Base-by-base conservation (phyloP, 2,113 vertebrate species). In the Odontesthes bonariensis region DNA sequence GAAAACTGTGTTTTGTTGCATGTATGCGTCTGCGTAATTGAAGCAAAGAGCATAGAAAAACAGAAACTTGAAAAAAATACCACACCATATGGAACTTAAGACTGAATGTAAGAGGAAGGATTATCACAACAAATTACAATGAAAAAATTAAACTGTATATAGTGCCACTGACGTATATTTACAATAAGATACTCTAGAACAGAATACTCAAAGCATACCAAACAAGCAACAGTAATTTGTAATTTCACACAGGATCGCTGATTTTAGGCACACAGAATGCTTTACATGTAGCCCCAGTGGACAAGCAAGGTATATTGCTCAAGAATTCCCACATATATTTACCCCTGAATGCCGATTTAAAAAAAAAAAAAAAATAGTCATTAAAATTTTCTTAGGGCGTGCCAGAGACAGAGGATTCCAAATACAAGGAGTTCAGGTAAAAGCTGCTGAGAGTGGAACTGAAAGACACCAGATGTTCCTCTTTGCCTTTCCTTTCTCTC, bases 381-480 rank as follows among this genome's bases (percentile, higher is more conserved):
- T 77, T 81, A 2, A 8, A 74, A 84, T 87, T 89, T 80, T 84
- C 68, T 56, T 64, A 46, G 23, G 63, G 64, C 63, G 77, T 83
- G 71, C 73, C 72, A 79, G 73, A 44, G 23, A 71, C 57, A 17
- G 57, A 72, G 66, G 63, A 70, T 80, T 68, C 68, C 44, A 88
- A 75, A 86, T 82, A 89, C 31, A 71, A 79, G 75, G 63, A 79
- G 74, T 60, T 62, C 86, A 89, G 86, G 83, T 87, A 67, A 63
- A 79, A 79, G 71, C 70, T 84, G 61, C 72, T 23, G 76, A 77
- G 68, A 70, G 75, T 88, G 83, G 82, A 90, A 91, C 89, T 86
- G 89, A 92, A 63, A 89, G 91, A 84, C 89, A 81, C 82, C 89
- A 90, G 90, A 91, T 91, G 88, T 88, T 90, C 69, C 73, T 79